Evolutionary conservation across 2,113 vertebrate genomes (phyloP), one percentile per base, ranked within the genome.

Genomic region (Microtus pennsylvanicus): DNA sequence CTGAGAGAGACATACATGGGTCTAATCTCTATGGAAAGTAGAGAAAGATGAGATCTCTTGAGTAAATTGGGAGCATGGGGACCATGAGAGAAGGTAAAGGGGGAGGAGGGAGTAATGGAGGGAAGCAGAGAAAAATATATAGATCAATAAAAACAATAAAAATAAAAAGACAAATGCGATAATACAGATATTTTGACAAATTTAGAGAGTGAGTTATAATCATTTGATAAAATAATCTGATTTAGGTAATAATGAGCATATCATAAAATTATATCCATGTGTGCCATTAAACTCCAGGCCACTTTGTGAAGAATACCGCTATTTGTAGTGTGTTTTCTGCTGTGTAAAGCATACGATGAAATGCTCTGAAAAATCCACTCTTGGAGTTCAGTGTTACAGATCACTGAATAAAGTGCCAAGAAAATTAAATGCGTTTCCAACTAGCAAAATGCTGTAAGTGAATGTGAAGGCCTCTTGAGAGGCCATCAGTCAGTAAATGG

Each of bases 341-440:
- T 83, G 58, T 91, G 22, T 70, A 94, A 91, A 58, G 0, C 55
- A 90, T 72, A 92, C 67, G 88, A 97, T 87, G 82, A 95, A 98
- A 70, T 96, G 2, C 14, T 82, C 63, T n/a, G 77, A 96, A 97
- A 98, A 95, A 83, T 89, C 86, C 11, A 88, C 87, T 77, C 89
- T 16, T 91, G 67, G 97, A 97, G 74, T 97, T 98, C 86, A 98
- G 4, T 93, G 94, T 33, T 95, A 87, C 81, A 97, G 72, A 96
- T 94, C 89, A 97, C 12, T 93, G 90, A 67, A 97, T 91, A 50
- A 2, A 89, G 82, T 80, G 85, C 76, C 87, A 97, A 97, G 95
- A 93, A 98, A 97, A 97, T 97, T 94, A 98, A 98, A 97, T 91
- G 21, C 96, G 80, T 97, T 52, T 17, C 92, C 94, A 97, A 92